Conservation (phyloP, 2,797 vertebrate species). For the Crenuchus spilurus region DNA sequence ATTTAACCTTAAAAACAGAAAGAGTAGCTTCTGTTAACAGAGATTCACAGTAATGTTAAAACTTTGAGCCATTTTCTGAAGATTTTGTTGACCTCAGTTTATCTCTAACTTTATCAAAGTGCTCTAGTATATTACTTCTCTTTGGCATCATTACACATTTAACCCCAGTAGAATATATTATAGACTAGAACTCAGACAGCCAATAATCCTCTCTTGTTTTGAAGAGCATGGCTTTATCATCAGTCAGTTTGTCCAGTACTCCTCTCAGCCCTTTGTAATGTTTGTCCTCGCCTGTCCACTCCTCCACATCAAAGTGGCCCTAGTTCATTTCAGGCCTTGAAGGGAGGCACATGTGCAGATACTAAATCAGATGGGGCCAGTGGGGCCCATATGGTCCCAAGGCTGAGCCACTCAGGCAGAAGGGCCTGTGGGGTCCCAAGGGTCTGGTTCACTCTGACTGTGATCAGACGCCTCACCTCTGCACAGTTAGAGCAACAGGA, state of each 20-base stretch:
- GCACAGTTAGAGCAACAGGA: background rate
- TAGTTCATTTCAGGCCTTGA: slow-evolving; percentile 35
- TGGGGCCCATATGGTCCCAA: slow-evolving; percentile 43
- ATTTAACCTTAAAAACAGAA: no score
- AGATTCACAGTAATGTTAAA: no score
- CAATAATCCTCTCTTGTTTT: background rate
- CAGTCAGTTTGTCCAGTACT: background rate
- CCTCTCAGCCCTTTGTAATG: background rate
- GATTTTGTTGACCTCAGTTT: no score
- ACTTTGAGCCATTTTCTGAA: no score
- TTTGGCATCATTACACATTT: background rate
- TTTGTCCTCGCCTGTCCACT: slow-evolving; percentile 26
- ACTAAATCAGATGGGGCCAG: slow-evolving; percentile 24
- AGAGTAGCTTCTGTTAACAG: no score
- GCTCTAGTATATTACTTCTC: background rate
- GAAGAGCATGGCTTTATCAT: background rate
- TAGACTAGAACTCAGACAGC: background rate
- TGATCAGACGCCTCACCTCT: slow-evolving; percentile 43
- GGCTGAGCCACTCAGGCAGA: slow-evolving; percentile 40
- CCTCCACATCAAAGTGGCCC: slow-evolving; percentile 29
- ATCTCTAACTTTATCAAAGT: no score
- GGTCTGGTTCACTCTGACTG: slow-evolving; percentile 39
- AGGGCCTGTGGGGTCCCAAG: slow-evolving; percentile 21
- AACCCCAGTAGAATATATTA: background rate
- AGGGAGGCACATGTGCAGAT: slow-evolving; percentile 29